Base-by-base conservation (phyloP, 2,113 vertebrate genomes). In the Protomyctophum bolini region DNA sequence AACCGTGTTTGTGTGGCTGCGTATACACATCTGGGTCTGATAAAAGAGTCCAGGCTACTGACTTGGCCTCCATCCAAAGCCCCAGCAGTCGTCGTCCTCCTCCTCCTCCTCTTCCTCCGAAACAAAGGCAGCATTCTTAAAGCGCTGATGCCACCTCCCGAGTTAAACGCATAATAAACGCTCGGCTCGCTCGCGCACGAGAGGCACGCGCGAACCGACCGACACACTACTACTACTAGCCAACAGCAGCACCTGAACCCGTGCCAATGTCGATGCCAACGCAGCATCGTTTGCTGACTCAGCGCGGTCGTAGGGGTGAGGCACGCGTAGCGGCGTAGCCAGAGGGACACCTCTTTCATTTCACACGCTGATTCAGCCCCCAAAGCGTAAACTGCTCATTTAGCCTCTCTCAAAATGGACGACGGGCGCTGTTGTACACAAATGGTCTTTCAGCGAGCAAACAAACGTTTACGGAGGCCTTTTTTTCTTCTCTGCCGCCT, bases 21-120 rank as follows among this genome's bases (percentile, higher is more conserved):
- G 41, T 58, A 66, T 50, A 52, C 21, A 84, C 83, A 88, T 84
- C 78, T 89, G 81, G 70, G 52, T 85, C 28, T 79, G 70, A 86
- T 83, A 68, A 59, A 59, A 33, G 11, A 11, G 14, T 50, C n/a
- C 64, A 51, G 59, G 62, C 79, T 73, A 12, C 58, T 8, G 56
- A 59, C 12, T 55, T 74, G 68, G 67, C 73, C 12, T 58, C 60
- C 8, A n/a, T 64, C 70, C 14, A 4, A 0, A 0, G 41, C 41
- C 33, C 2, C 33, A 41, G 33, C 50, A 10, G 10, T 57, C 48
- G 67, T 57, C 63, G 61, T 15, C 33, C 33, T 21, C 48, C 70
- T 57, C 63, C 63, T 15, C 33, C 33, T 21, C 48, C 70, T 57
- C 63, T 61, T 15, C 33, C 33, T 41, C 33, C 33, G 5, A 41